phyloP scores from a whole-genome alignment of 2,113 vertebrate genomes.

The Sander vitreus region DNA sequence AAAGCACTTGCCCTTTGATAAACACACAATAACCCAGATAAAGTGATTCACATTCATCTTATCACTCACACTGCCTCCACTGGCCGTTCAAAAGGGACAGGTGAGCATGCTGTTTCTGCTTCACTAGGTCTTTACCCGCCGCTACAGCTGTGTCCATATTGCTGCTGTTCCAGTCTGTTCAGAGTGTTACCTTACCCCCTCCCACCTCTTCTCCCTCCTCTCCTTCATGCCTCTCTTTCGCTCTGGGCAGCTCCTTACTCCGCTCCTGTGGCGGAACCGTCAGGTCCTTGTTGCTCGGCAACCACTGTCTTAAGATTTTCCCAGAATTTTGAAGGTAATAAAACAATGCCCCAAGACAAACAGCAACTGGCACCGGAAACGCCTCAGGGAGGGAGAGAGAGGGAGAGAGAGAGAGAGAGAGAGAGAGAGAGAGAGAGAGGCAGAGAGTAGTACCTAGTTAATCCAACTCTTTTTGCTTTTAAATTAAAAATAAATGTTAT shows the following conservation, averaged over 20 bases:
- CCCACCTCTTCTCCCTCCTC: background rate
- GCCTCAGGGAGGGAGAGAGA: conserved; percentile 56
- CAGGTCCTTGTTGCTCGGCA: conserved; percentile 86
- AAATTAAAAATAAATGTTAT: conserved; percentile 48
- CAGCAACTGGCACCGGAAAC: conserved; percentile 77
- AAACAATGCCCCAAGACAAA: conserved; percentile 88
- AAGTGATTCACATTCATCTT: conserved; percentile 58
- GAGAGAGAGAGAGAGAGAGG: conserved; percentile 10
- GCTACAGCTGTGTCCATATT: conserved; percentile 63
- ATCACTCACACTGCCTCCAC: conserved; percentile 38
- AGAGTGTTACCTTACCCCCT: conserved; percentile 43
- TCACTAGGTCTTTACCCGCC: conserved; percentile 51
- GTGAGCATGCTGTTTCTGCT: conserved; percentile 53
- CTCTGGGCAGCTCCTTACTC: conserved; percentile 62
- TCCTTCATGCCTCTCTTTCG: conserved; percentile 35
- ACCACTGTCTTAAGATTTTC: conserved; percentile 84
- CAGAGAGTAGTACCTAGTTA: conserved; percentile 20
- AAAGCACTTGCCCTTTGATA: conserved; percentile 32
- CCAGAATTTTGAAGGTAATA: conserved; percentile 87
- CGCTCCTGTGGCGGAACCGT: conserved; percentile 80
- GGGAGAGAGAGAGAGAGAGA: conserved; percentile 1
- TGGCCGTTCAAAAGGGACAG: conserved; percentile 48
- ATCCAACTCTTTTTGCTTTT: conserved; percentile 36
- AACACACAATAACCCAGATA: conserved; percentile 27
- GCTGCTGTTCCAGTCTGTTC: conserved; percentile 61